Percentiles rank a stretch among this genome's conserved stretches.
These are phyloP conservation scores for Labeo calbasu DNA, from an alignment of 2,797 vertebrate species.

Conservation along the genomic window DNA sequence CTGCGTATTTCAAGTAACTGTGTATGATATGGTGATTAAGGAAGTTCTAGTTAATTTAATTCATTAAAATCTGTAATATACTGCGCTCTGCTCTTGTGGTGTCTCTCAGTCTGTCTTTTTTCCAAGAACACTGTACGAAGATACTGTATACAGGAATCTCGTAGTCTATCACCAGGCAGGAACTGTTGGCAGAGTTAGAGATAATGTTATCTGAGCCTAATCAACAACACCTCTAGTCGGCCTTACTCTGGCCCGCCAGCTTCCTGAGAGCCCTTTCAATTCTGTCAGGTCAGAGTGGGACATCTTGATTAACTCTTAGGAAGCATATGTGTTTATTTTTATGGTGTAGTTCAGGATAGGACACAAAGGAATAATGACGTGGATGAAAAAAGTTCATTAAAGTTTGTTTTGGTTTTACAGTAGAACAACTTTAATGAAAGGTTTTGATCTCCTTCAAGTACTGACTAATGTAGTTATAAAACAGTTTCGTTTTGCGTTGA, in stretches of 20 bases:
- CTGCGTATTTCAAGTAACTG: not conserved
- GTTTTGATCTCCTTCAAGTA: too few relatives aligned
- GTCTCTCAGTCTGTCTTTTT: not conserved
- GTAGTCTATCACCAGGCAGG: slow-evolving; percentile 16
- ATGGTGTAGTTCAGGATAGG: too few relatives aligned
- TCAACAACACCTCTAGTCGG: slow-evolving; percentile 44
- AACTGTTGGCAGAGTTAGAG: slow-evolving; percentile 23
- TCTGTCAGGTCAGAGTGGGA: slow-evolving; percentile 11
- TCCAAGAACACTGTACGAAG: not conserved
- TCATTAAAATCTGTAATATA: not conserved
- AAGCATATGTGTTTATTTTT: not conserved
- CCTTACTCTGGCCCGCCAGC: slow-evolving; percentile 28
- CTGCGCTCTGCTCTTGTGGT: not conserved
- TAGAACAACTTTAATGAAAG: too few relatives aligned
- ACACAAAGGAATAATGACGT: not conserved
- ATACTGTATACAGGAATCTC: not conserved
- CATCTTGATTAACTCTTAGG: slow-evolving; percentile 13
- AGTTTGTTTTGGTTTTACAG: too few relatives aligned
- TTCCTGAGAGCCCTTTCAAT: slow-evolving; percentile 26
- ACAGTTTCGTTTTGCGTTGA: not conserved
- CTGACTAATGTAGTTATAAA: not conserved
- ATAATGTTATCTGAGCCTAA: slow-evolving; percentile 57
- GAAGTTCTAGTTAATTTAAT: not conserved
- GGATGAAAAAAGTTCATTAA: too few relatives aligned
- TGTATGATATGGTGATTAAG: not conserved